Evolutionary conservation across 2,113 vertebrate genomes (phyloP).

Genomic region (Tychaedon coryphoeus): DNA sequence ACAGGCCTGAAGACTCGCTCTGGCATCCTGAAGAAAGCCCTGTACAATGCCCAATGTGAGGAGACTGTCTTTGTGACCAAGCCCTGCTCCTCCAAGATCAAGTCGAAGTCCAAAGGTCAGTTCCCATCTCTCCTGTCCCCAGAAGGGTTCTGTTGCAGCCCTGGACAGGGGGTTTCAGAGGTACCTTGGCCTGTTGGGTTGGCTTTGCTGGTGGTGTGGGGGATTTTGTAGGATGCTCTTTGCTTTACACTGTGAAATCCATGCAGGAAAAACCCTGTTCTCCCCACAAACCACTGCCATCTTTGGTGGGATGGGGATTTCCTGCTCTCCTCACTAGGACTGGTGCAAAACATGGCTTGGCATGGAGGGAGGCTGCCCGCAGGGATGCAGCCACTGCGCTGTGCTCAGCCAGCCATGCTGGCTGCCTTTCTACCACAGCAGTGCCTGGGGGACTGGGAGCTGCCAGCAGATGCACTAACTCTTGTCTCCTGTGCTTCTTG

Average conservation of each 20-base stretch:
- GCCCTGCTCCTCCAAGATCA: slow-evolving; percentile 86
- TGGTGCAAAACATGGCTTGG: background rate
- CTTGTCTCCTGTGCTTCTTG: slow-evolving; percentile 28
- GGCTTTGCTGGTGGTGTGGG: background rate
- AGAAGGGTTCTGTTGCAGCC: background rate
- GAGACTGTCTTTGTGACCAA: slow-evolving; percentile 87
- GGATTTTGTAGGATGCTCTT: background rate
- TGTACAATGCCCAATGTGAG: slow-evolving; percentile 92
- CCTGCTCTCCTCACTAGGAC: background rate
- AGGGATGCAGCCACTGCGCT: accelerated
- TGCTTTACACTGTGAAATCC: background rate
- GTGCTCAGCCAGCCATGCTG: accelerated
- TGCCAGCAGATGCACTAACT: background rate
- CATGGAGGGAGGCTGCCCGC: background rate
- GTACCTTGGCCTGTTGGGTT: background rate
- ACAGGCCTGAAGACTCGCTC: slow-evolving; percentile 86
- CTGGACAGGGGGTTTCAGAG: background rate
- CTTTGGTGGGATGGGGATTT: background rate
- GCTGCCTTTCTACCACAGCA: accelerated
- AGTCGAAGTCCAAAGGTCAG: slow-evolving; percentile 87
- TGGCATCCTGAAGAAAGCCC: slow-evolving; percentile 87
- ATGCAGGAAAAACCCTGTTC: background rate
- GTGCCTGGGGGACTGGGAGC: background rate
- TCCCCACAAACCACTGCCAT: background rate
- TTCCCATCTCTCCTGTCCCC: background rate